These are phyloP conservation scores for Heliconius nattereri DNA, from an alignment of 1,140 invertebrate species.

Conservation along the genomic window DNA sequence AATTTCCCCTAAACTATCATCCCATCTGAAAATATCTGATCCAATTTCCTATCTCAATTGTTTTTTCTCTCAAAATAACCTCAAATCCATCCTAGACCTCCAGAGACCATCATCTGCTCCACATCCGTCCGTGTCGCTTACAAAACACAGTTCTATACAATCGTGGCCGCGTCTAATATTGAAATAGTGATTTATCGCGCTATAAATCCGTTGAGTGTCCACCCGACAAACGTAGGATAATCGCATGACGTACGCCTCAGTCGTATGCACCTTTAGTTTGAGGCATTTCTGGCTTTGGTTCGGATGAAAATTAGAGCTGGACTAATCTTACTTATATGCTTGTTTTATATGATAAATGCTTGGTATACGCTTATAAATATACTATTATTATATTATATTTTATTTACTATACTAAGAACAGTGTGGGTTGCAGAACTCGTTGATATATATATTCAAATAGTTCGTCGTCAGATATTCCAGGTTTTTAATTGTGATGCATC, in stretches of 20 bases:
- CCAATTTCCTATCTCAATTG: too few relatives aligned
- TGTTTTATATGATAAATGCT: neutral
- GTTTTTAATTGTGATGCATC: too few relatives aligned
- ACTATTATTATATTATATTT: neutral
- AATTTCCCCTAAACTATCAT: too few relatives aligned
- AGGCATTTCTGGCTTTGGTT: conserved; percentile 35
- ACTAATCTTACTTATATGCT: conserved; percentile 9
- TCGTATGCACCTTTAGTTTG: conserved; percentile 44
- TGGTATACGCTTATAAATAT: neutral
- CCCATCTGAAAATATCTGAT: neutral
- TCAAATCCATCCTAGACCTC: neutral
- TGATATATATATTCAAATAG: too few relatives aligned
- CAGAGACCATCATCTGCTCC: neutral
- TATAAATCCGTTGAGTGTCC: conserved; percentile 67
- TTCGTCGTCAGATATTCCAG: too few relatives aligned
- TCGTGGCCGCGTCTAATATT: conserved; percentile 66
- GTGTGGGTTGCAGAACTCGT: too few relatives aligned
- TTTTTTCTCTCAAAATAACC: neutral
- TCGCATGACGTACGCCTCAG: conserved; percentile 64
- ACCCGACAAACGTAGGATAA: conserved; percentile 67
- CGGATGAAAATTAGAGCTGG: neutral
- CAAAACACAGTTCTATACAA: conserved; percentile 43
- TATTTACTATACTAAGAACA: too few relatives aligned
- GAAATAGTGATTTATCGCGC: conserved; percentile 70
- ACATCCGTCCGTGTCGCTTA: conserved; percentile 37